These are phyloP conservation scores for Sula dactylatra DNA, from an alignment of 2,113 vertebrate species.

Conservation along the genomic window DNA sequence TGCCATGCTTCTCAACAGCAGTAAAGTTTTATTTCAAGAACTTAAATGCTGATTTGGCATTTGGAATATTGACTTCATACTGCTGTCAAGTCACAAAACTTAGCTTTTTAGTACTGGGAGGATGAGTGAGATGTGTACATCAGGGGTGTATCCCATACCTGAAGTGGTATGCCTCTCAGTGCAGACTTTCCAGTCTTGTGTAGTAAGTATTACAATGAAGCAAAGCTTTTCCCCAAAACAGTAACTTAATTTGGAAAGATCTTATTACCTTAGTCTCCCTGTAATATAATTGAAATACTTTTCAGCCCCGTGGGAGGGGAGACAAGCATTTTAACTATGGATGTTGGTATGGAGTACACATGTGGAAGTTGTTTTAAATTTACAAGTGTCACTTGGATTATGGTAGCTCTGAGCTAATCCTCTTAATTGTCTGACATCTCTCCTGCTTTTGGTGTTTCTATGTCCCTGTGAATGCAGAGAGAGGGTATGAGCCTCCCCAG, in stretches of 20 bases:
- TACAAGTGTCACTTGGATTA: slow-evolving; percentile 36
- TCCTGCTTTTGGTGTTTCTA: slow-evolving; percentile 36
- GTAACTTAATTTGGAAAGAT: slow-evolving; percentile 1
- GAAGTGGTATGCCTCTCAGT: neutral
- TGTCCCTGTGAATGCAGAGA: slow-evolving; percentile 6
- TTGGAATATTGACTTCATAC: neutral
- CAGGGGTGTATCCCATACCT: neutral
- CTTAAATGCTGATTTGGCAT: neutral
- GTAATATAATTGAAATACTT: neutral
- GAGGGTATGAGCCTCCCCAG: slow-evolving; percentile 4
- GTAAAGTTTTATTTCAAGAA: neutral
- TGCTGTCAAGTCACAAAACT: neutral
- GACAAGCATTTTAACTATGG: neutral
- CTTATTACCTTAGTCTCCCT: neutral
- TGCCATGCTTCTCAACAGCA: neutral
- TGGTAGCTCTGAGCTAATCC: slow-evolving; percentile 27
- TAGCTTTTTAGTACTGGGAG: neutral
- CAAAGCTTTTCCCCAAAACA: neutral
- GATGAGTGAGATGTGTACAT: neutral
- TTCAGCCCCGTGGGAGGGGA: neutral
- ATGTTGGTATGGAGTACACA: neutral
- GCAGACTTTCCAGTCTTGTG: neutral
- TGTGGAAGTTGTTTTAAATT: slow-evolving; percentile 42
- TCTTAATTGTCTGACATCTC: slow-evolving; percentile 17
- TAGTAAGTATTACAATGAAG: neutral